phyloP scores from a whole-genome alignment of 2,113 vertebrate genomes.

The Mionectes macconnelli region DNA sequence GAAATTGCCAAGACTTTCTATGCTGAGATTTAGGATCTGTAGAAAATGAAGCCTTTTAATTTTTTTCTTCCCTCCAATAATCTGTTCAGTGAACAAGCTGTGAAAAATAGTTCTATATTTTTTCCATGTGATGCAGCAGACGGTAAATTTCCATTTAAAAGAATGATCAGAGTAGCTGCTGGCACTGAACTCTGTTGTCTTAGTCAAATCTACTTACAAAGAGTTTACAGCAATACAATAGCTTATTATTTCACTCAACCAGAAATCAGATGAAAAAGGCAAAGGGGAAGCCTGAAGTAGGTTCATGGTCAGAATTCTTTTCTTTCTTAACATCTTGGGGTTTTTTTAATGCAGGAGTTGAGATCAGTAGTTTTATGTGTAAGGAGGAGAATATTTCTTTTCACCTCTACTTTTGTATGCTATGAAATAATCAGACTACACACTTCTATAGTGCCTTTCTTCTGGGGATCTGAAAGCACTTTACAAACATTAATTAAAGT shows the following conservation, averaged over 20 bases:
- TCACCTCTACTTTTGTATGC: constrained; percentile 58
- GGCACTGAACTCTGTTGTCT: constrained; percentile 78
- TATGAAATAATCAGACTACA: constrained; percentile 54
- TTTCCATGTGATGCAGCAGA: constrained; percentile 83
- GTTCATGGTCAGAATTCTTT: constrained; percentile 66
- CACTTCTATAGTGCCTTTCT: constrained; percentile 57
- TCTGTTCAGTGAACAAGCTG: constrained; percentile 86
- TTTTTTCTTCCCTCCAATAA: constrained; percentile 76
- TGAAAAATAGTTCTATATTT: constrained; percentile 86
- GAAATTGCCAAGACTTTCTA: constrained; percentile 81
- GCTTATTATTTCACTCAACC: constrained; percentile 80
- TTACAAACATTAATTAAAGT: constrained; percentile 66
- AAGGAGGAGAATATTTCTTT: constrained; percentile 51
- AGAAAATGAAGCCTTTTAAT: constrained; percentile 79
- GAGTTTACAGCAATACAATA: constrained; percentile 77
- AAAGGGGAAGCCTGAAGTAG: constrained; percentile 59
- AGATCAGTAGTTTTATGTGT: constrained; percentile 49
- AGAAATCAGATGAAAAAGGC: constrained; percentile 71
- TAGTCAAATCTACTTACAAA: constrained; percentile 80
- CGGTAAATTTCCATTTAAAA: constrained; percentile 87
- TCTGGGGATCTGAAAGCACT: constrained; percentile 58
- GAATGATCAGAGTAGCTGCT: constrained; percentile 81
- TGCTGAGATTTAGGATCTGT: constrained; percentile 76
- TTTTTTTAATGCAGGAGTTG: constrained; percentile 53
- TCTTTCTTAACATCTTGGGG: constrained; percentile 24